Evolutionary conservation across 2,888 invertebrate genomes (phyloP), one percentile per base, ranked within the genome.

Genomic region (Chironomus riparius): DNA sequence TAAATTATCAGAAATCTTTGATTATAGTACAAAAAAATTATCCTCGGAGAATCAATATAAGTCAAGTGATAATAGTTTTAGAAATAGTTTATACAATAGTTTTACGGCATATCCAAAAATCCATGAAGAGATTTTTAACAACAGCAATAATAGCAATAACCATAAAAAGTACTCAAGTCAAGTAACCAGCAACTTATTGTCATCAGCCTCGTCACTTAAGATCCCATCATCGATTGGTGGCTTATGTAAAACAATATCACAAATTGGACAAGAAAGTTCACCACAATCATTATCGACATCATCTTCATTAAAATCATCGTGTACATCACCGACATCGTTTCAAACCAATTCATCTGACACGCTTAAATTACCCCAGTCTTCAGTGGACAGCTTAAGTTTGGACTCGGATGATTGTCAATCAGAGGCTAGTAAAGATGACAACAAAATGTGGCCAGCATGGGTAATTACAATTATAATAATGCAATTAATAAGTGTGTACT

Each of bases 391-490:
- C 65, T 18, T 38, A 2, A 68, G 18, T 68, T 22, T 74, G 10
- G 74, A 74, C 18, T 84, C 84, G 2, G 84, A 84, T 77, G 84
- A 84, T 77, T 82, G 84, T 2, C 81, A 83, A 77, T 84, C 84
- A 48, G 84, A 84, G 65, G 81, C 81, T 68, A 24, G 84, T 77
- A 83, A 83, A 68, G 84, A 82, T 72, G 83, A 82, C 77, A 85
- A 80, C 79, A 85, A 79, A 80, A 83, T 93, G 81, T 96, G 95
- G 94, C 98, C 98, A 0, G 97, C 98, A 47, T 98, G 98, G 98
- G 70, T 70, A 50, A 70, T 22, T 70, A 38, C 12, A 56, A 68
- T 21, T 12, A 47, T 15, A n/a, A 21, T 15, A 18, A 13, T 47
- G 18, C 47, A 56, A 70, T 70, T 56, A 70, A 48, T 50, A 50